A percentile compares a stretch with the other conserved stretches of the same genome.
phyloP scores from a whole-genome alignment of 1,140 invertebrate genomes.

The Orchestia grillus region DNA sequence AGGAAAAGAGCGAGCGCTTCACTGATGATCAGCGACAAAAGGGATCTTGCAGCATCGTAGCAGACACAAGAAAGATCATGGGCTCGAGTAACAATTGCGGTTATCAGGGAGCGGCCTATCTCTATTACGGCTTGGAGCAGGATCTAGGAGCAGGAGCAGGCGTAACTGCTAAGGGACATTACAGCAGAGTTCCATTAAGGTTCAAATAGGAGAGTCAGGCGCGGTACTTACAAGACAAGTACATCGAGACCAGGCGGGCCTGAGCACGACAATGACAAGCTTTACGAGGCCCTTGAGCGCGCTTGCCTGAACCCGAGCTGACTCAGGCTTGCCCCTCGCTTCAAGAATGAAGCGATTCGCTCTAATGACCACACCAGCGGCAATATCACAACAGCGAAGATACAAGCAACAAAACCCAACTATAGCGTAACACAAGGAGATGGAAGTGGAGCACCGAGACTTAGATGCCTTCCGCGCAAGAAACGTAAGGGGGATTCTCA shows the following conservation, averaged over 20 bases:
- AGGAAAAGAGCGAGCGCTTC: conserved; percentile 11
- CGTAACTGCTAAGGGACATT: conserved; percentile 45
- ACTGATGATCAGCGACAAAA: conserved; percentile 54
- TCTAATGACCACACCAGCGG: conserved; percentile 31
- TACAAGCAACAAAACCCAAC: conserved; percentile 11
- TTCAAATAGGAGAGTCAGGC: conserved; percentile 55
- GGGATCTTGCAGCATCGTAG: conserved; percentile 37
- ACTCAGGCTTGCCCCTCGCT: conserved; percentile 12
- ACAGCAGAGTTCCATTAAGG: conserved; percentile 51
- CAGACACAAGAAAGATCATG: conserved; percentile 51
- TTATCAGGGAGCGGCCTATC: conserved; percentile 40
- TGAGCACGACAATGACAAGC: conserved; percentile 56
- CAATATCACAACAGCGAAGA: conserved; percentile 15
- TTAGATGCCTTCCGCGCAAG: not conserved
- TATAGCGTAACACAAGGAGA: not conserved
- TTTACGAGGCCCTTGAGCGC: conserved; percentile 53
- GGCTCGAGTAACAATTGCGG: conserved; percentile 44
- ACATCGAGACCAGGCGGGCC: conserved; percentile 51
- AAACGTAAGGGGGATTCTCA: not conserved
- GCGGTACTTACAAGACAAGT: conserved; percentile 55
- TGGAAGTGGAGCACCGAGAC: not conserved
- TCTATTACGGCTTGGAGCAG: conserved; percentile 40
- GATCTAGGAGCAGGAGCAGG: conserved; percentile 32
- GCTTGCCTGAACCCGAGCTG: conserved; percentile 22
- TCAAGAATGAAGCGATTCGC: conserved; percentile 8